These are phyloP conservation scores for Hydrotaea diabolus DNA, from an alignment of 2,888 invertebrate species.

Conservation along the genomic window DNA sequence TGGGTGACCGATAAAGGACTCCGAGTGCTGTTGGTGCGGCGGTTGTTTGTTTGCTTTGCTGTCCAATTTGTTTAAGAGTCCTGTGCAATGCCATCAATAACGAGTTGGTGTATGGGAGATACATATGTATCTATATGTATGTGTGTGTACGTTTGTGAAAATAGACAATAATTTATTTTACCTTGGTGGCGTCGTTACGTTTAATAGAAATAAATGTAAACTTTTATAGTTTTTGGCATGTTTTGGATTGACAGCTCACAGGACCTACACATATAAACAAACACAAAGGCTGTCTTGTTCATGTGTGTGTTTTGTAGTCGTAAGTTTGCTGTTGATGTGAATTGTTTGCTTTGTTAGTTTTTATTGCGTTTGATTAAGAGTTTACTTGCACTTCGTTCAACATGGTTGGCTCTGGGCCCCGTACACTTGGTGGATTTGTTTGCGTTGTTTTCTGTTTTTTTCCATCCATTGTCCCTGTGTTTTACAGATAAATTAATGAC, in stretches of 20 bases:
- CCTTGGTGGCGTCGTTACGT: constrained; percentile 46
- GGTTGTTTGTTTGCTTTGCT: not conserved
- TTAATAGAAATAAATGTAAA: constrained; percentile 66
- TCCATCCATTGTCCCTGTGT: not conserved
- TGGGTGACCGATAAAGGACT: not conserved
- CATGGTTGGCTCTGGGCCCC: not conserved
- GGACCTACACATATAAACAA: not conserved
- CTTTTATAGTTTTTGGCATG: constrained; percentile 66
- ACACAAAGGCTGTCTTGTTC: constrained; percentile 32
- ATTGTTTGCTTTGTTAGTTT: constrained; percentile 25
- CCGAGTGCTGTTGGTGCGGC: no score
- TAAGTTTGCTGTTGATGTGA: constrained; percentile 25
- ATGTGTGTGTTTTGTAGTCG: constrained; percentile 18
- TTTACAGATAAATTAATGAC: constrained; percentile 63
- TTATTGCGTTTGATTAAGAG: constrained; percentile 64
- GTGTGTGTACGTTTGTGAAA: constrained; percentile 26
- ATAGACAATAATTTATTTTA: constrained; percentile 64
- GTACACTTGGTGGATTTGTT: not conserved
- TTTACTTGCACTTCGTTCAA: constrained; percentile 35
- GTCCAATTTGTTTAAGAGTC: constrained; percentile 13
- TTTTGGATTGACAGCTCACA: constrained; percentile 59
- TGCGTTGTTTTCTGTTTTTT: not conserved
- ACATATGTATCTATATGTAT: not conserved
- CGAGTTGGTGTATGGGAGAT: not conserved
- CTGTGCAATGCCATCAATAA: constrained; percentile 44